phyloP scores from a whole-genome alignment of 2,888 invertebrate genomes.

The Linnaemya tessellans region DNA sequence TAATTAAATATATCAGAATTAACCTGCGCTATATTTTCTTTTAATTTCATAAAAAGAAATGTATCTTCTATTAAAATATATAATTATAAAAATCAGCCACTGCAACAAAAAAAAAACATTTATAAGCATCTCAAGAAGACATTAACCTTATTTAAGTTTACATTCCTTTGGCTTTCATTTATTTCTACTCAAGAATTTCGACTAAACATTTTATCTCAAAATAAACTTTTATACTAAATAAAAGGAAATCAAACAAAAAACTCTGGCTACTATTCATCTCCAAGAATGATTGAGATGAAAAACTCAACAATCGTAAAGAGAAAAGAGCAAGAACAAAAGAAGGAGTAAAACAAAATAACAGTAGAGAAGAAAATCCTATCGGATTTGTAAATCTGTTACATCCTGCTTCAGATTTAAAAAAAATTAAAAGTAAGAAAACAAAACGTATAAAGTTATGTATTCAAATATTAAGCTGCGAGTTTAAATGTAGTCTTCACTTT shows the following conservation, averaged over 20 bases:
- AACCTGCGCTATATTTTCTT: too few species aligned
- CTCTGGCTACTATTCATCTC: neutral
- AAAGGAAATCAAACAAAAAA: neutral
- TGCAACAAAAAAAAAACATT: neutral
- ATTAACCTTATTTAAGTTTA: slow-evolving; percentile 42
- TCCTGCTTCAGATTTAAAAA: slow-evolving; percentile 29
- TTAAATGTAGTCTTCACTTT: slow-evolving; percentile 21
- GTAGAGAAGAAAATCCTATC: slow-evolving; percentile 26
- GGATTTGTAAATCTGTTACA: slow-evolving; percentile 9
- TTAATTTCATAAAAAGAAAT: too few species aligned
- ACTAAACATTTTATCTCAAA: slow-evolving; percentile 38
- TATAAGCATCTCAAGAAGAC: slow-evolving; percentile 39
- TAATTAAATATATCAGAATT: too few species aligned
- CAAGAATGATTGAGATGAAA: slow-evolving; percentile 44
- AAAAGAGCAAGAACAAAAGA: slow-evolving; percentile 9
- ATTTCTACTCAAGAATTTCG: neutral
- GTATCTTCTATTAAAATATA: neutral
- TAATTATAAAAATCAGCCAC: neutral
- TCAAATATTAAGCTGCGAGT: neutral
- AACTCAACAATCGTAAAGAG: slow-evolving; percentile 55
- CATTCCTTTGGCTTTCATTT: slow-evolving; percentile 1
- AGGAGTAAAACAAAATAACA: neutral
- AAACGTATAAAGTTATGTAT: neutral
- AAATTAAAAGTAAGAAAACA: slow-evolving; percentile 1
- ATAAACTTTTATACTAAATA: neutral